Evolutionary conservation across 2,797 vertebrate species (phyloP).

Genomic region (Cirrhinus molitorella): DNA sequence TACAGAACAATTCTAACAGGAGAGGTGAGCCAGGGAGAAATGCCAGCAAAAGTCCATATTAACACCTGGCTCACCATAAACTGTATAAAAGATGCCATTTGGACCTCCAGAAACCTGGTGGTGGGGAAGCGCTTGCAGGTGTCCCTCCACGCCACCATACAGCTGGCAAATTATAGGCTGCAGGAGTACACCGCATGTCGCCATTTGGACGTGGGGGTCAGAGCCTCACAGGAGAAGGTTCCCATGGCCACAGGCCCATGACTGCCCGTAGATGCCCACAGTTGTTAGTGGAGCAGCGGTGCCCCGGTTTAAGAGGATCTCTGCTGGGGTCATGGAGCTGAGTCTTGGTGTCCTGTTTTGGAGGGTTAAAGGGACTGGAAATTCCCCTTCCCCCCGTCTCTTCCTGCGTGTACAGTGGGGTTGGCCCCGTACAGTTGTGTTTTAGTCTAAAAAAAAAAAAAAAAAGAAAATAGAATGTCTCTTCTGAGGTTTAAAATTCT

Average conservation of each 20-base stretch:
- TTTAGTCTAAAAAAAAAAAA: too few species aligned
- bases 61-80: too few species aligned
- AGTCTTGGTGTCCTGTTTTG: fast-evolving
- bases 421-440: too few species aligned
- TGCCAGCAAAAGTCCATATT: background rate
- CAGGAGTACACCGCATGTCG: background rate
- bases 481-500: too few species aligned
- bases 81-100: background rate
- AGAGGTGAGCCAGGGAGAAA: too few species aligned
- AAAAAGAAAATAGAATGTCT: too few species aligned
- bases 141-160: background rate
- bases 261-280: constrained; percentile 6
- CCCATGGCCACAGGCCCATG: background rate
- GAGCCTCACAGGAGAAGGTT: background rate
- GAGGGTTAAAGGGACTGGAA: background rate
- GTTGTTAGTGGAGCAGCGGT: background rate
- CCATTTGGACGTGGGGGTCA: background rate
- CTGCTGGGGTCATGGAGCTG: background rate
- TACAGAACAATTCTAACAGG: background rate
- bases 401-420: too few species aligned
- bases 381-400: too few species aligned
- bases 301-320: background rate
- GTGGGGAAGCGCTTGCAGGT: background rate
- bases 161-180: background rate
- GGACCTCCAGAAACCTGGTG: background rate